Base-by-base conservation (phyloP, 1,140 invertebrate genomes). In the Pseudoatta argentina region DNA sequence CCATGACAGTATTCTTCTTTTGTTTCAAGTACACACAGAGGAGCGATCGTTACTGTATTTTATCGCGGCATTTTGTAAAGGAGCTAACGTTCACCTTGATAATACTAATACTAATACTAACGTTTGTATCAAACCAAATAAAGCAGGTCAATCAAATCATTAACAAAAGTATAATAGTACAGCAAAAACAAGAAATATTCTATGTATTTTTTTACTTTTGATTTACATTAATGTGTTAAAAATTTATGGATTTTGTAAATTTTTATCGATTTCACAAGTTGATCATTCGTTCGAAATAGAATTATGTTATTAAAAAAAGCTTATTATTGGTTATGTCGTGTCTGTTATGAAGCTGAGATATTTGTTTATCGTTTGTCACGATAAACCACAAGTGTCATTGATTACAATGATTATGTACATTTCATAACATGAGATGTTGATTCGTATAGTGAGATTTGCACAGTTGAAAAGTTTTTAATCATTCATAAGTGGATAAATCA, bases 381-480 rank as follows among this genome's bases (percentile, higher is more conserved):
- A 21, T 53, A 61, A 5, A 57, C 48, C 18, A 44, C 6, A 10
- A 53, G 16, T 30, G 55, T 14, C 27, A 66, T 78, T 44, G 27
- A 67, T 79, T 66, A 34, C 44, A 51, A 66, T 27, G 8, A 67
- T 79, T 66, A 34, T 53, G 0, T 24, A 16, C 24, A 21, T 6
- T 0, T 76, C 34, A 7, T 12, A 53, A 67, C 5, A 30, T 48
- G 16, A 67, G 14, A 55, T 2, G 44, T 67, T 34, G n/a, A 3
- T 34, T 53, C 30, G 1, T n/a, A 21, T 51, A 61, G 10, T 6
- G n/a, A 21, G 34, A 57, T 73, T 82, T 73, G 39, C 55, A 53
- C 79, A 51, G n/a, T 61, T 61, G 69, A 51, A 75, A 34, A 57
- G n/a, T 82, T 51, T 27, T 30, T 10, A 27, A 30, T 72, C n/a